Percentiles rank a stretch among this genome's conserved stretches.
Conservation (phyloP, 2,113 vertebrate genomes). For the Microtus richardsoni region DNA sequence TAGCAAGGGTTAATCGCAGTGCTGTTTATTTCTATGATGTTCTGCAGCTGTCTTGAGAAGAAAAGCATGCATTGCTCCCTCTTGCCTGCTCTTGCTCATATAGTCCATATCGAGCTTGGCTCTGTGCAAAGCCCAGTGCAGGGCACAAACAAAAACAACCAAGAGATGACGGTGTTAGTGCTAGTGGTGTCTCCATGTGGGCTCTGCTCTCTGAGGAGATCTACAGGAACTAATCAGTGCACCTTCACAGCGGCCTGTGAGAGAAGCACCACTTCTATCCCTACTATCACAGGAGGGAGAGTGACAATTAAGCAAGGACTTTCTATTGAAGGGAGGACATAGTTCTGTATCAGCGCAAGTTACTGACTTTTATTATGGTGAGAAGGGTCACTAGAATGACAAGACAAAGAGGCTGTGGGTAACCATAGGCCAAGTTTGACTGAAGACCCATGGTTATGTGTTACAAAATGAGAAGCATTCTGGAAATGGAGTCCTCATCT, state of each 20-base stretch:
- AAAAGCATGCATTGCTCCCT: background rate
- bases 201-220: background rate
- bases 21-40: background rate
- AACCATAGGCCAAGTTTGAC: background rate
- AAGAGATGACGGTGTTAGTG: background rate
- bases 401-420: background rate
- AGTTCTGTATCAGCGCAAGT: background rate
- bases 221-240: background rate
- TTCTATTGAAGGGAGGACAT: background rate
- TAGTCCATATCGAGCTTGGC: background rate
- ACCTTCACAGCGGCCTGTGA: background rate
- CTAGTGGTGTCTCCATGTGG: background rate
- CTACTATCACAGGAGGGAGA: background rate
- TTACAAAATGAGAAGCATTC: background rate
- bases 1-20: background rate
- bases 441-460: background rate
- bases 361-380: background rate
- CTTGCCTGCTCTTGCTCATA: background rate
- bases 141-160: background rate
- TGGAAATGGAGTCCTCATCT: background rate
- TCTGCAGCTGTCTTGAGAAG: background rate
- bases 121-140: background rate
- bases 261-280: background rate
- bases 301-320: background rate
- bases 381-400: background rate